Conservation (phyloP, 2,797 vertebrate species). For the Rhinella marina region DNA sequence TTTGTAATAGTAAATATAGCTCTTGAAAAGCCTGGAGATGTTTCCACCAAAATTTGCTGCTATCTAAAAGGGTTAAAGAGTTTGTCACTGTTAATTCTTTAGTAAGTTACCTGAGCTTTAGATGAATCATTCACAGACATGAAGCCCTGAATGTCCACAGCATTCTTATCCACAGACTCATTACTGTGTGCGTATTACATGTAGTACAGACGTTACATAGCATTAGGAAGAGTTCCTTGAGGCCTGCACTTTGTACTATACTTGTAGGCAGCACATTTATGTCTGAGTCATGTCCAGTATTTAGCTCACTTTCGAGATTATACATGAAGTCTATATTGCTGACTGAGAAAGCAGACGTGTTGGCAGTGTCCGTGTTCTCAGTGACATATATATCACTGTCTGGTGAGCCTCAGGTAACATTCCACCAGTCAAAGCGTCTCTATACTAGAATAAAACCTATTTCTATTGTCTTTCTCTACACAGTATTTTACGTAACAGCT, state of each 20-base stretch:
- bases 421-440: neutral
- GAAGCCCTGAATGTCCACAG: slow-evolving; percentile 54
- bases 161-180: slow-evolving; percentile 59
- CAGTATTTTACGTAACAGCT: no score
- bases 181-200: slow-evolving; percentile 48
- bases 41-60: no score
- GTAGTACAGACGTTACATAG: neutral
- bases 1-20: no score
- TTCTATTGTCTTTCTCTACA: neutral
- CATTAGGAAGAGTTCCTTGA: neutral
- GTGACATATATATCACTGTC: neutral
- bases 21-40: no score
- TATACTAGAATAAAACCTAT: neutral
- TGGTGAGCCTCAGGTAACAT: slow-evolving; percentile 3
- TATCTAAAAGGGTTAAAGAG: neutral
- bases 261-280: no score
- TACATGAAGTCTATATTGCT: neutral
- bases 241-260: neutral
- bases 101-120: slow-evolving; percentile 55
- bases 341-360: neutral
- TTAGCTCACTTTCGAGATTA: slow-evolving; percentile 3
- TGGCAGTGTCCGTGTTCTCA: neutral
- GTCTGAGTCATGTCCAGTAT: slow-evolving; percentile 10
- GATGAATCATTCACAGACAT: slow-evolving; percentile 57
- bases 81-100: neutral